Evolutionary conservation across 2,888 invertebrate genomes (phyloP).

Genomic region (Dasypogon diadema): DNA sequence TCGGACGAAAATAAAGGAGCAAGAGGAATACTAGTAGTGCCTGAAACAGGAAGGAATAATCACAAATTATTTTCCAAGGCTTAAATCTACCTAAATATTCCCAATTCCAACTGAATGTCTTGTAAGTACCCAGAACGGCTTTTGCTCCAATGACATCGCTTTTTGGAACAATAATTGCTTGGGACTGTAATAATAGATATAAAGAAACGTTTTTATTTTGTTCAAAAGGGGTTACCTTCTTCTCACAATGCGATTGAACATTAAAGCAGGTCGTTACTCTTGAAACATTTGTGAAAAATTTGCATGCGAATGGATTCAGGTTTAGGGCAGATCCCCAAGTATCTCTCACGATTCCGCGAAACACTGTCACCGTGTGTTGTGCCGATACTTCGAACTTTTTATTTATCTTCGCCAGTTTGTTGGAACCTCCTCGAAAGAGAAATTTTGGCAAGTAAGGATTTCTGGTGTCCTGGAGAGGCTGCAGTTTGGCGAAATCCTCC

Average conservation of each 20-base stretch:
- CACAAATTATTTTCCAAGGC: no score
- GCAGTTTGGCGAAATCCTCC: slow-evolving; percentile 59
- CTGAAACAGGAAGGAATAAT: not conserved
- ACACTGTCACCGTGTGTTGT: not conserved
- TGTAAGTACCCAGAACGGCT: slow-evolving; percentile 5
- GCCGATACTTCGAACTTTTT: slow-evolving; percentile 56
- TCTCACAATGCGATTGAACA: not conserved
- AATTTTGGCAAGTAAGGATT: slow-evolving; percentile 61
- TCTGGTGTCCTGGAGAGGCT: slow-evolving; percentile 55
- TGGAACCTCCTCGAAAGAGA: slow-evolving; percentile 57
- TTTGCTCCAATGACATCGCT: no score
- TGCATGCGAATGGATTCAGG: slow-evolving; percentile 5
- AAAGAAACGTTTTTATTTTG: no score
- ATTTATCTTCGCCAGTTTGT: slow-evolving; percentile 58
- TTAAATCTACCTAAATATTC: slow-evolving; percentile 60
- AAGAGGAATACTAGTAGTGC: slow-evolving; percentile 53
- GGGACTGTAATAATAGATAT: no score
- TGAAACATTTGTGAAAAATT: slow-evolving; percentile 3
- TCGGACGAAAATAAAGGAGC: slow-evolving; percentile 60
- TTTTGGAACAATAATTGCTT: no score
- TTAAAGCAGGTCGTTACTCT: not conserved
- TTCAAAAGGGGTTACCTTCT: not conserved
- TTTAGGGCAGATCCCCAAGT: slow-evolving; percentile 8
- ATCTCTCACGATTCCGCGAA: not conserved
- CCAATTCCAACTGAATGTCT: slow-evolving; percentile 61